phyloP scores from a whole-genome alignment of 1,140 invertebrate species.

The Caligus rogercresseyi region DNA sequence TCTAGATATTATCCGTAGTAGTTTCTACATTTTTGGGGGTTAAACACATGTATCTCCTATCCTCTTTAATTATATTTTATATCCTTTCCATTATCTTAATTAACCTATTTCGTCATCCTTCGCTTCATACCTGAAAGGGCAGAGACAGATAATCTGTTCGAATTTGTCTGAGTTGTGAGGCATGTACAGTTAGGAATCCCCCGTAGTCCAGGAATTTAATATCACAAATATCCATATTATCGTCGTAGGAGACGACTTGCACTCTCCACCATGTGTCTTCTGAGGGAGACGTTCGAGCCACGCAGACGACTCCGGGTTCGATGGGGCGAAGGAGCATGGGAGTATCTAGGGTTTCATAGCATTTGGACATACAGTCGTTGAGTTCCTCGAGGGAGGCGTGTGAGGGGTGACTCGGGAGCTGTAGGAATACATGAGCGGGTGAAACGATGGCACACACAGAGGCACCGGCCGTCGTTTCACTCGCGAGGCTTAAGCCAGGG shows the following conservation, averaged over 20 bases:
- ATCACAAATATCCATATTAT: conserved; percentile 47
- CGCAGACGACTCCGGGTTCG: conserved; percentile 47
- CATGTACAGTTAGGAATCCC: conserved; percentile 60
- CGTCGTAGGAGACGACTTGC: conserved; percentile 45
- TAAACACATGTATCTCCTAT: too few relatives aligned
- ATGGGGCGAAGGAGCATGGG: conserved; percentile 36
- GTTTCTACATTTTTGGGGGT: too few relatives aligned
- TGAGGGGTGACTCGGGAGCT: conserved; percentile 78
- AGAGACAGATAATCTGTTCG: conserved; percentile 73
- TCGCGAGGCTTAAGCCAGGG: conserved; percentile 57
- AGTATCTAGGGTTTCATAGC: conserved; percentile 31
- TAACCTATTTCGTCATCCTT: too few relatives aligned
- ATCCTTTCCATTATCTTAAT: too few relatives aligned
- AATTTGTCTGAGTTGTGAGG: conserved; percentile 58
- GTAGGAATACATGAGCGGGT: conserved; percentile 73
- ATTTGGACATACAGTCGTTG: conserved; percentile 39
- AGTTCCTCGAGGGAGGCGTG: conserved; percentile 58
- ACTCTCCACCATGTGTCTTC: conserved; percentile 72
- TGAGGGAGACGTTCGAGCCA: conserved; percentile 42
- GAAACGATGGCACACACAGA: conserved; percentile 61
- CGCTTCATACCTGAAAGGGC: conserved; percentile 65
- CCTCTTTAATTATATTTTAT: too few relatives aligned
- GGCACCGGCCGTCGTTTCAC: conserved; percentile 81
- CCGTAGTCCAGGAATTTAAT: conserved; percentile 85
- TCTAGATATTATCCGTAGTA: too few relatives aligned